Evolutionary conservation across 2,888 invertebrate genomes (phyloP).

Genomic region (Trissolcus brochymenae): DNA sequence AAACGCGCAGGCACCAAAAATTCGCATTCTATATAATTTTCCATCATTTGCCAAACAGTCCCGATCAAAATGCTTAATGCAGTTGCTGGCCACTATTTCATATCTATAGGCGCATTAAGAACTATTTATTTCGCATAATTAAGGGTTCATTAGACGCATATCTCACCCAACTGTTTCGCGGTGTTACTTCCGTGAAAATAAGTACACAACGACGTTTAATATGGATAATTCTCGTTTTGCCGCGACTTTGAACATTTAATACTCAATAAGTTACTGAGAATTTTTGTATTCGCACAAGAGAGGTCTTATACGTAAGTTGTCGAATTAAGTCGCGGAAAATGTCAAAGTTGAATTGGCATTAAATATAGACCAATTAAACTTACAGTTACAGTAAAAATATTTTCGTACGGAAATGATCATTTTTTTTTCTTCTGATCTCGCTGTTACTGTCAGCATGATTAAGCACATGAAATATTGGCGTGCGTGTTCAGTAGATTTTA

Average conservation of each 20-base stretch:
- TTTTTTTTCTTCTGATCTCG: conserved; percentile 12
- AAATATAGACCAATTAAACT: conserved; percentile 48
- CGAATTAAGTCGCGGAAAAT: conserved; percentile 33
- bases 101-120: conserved; percentile 40
- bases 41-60: conserved; percentile 22
- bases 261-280: conserved; percentile 35
- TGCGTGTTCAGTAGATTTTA: no score
- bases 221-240: conserved; percentile 42
- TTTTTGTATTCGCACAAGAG: conserved; percentile 11
- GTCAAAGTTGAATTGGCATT: conserved; percentile 50
- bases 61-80: conserved; percentile 45
- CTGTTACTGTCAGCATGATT: conserved; percentile 22
- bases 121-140: conserved; percentile 48
- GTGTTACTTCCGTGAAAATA: conserved; percentile 49
- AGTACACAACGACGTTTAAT: conserved; percentile 36
- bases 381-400: conserved; percentile 29
- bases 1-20: conserved; percentile 36
- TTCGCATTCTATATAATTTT: conserved; percentile 35
- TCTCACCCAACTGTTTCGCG: conserved; percentile 47
- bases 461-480: conserved; percentile 1
- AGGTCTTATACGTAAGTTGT: conserved; percentile 13
- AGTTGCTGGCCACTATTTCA: conserved; percentile 37
- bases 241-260: conserved; percentile 32
- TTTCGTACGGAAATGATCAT: conserved; percentile 5
- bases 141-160: conserved; percentile 45